Evolutionary conservation across 2,888 invertebrate species (phyloP), one percentile per base, ranked within the genome.

Genomic region (Andrena bucephala): DNA sequence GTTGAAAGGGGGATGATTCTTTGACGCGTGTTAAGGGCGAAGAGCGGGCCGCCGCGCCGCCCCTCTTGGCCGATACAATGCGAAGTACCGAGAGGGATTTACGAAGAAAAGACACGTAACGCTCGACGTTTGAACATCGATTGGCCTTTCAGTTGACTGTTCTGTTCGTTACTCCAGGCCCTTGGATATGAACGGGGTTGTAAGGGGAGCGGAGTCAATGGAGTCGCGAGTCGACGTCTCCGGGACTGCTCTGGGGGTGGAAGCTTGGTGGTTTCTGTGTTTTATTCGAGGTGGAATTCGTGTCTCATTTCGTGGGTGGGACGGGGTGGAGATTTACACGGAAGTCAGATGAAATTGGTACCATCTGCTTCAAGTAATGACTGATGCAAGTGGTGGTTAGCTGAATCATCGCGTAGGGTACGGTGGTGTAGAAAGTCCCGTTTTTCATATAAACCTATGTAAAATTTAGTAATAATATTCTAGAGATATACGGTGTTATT

Each of bases 1-100:
- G 77, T 83, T 83, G 73, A 83, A 77, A 76, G 76, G 70, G 76
- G 80, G 79, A 79, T 83, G 79, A 74, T 83, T 83, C 72, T 83
- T 84, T 75, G 79, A 80, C 83, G 75, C 79, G 63, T 70, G 72
- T 72, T 68, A 36, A 65, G 65, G 72, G 33, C 59, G 50, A 65
- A 66, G 67, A 52, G 62, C 54, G 24, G 10, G 57, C 31, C 69
- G 62, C 57, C 8, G 31, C 69, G 57, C 57, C 8, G 31, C 57
- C 13, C 50, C 71, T 62, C 36, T 60, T 31, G 29, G 48, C 20
- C 29, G 76, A 13, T 71, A 69, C 48, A 73, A 77, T 52, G 71
- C 71, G 16, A 59, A 77, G 72, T 65, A 63, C 71, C 42, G 27
- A 33, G 50, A 52, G 83, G 69, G 69, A 57, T 80, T 60, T 59